Evolutionary conservation across 2,113 vertebrate genomes (phyloP).

Genomic region (Mus spicilegus): DNA sequence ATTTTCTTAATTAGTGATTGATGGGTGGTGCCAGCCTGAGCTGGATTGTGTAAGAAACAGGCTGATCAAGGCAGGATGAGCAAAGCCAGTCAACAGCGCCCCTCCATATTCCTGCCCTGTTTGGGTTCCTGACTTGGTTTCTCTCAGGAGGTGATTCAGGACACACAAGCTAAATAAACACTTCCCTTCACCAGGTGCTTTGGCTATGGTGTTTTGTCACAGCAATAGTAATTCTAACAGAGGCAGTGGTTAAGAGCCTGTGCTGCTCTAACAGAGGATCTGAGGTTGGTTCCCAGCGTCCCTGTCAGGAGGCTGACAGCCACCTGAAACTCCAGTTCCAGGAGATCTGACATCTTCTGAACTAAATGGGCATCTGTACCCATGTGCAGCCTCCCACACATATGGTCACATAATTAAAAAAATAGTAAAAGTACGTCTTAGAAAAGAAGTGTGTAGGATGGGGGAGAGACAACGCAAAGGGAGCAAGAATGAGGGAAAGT

Average conservation of each 20-base stretch:
- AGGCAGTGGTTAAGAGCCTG: not conserved
- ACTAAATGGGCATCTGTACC: not conserved
- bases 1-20: not conserved
- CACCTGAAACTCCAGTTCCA: not conserved
- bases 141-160: not conserved
- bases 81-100: not conserved
- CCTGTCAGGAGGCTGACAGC: not conserved
- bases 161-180: not conserved
- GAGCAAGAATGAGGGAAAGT: not conserved
- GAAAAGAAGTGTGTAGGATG: not conserved
- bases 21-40: not conserved
- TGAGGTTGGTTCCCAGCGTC: not conserved
- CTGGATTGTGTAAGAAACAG: not conserved
- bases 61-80: not conserved
- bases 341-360: not conserved
- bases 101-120: not conserved
- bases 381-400: not conserved
- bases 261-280: not conserved
- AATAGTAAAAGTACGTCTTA: not conserved
- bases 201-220: not conserved
- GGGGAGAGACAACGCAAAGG: not conserved
- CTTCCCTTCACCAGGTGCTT: not conserved
- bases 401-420: not conserved
- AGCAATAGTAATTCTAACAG: not conserved
- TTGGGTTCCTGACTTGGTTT: not conserved